These are phyloP conservation scores for Deroplatys truncata DNA, from an alignment of 2,888 invertebrate genomes.

Conservation along the genomic window DNA sequence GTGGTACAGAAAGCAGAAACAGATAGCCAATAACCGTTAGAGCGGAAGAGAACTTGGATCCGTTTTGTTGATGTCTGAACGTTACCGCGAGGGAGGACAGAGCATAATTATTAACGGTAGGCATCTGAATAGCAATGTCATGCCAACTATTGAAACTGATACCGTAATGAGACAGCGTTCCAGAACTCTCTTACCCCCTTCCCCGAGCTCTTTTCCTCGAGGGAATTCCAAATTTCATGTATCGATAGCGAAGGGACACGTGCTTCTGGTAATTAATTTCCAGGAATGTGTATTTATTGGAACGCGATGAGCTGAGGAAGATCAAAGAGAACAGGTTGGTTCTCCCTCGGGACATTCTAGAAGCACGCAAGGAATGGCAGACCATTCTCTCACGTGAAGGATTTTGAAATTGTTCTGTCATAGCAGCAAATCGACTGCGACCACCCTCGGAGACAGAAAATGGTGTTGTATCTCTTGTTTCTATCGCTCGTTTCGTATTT, in stretches of 20 bases:
- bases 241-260: not conserved
- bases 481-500: no score
- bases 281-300: not conserved
- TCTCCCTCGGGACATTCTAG: not conserved
- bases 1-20: no score
- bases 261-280: not conserved
- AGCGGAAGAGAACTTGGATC: not conserved
- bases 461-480: no score
- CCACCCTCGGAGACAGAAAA: no score
- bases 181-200: not conserved
- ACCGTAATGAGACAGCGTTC: not conserved
- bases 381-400: not conserved
- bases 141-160: not conserved
- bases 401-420: not conserved
- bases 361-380: not conserved
- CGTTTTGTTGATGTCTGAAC: not conserved
- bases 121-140: not conserved
- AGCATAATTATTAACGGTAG: not conserved
- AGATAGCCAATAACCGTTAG: not conserved
- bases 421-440: not conserved
- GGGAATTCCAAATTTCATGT: not conserved
- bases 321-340: not conserved
- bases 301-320: not conserved
- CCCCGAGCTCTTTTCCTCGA: not conserved
- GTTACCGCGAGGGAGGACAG: not conserved